phyloP scores from a whole-genome alignment of 2,888 invertebrate genomes.

The Calameuta pallipes region DNA sequence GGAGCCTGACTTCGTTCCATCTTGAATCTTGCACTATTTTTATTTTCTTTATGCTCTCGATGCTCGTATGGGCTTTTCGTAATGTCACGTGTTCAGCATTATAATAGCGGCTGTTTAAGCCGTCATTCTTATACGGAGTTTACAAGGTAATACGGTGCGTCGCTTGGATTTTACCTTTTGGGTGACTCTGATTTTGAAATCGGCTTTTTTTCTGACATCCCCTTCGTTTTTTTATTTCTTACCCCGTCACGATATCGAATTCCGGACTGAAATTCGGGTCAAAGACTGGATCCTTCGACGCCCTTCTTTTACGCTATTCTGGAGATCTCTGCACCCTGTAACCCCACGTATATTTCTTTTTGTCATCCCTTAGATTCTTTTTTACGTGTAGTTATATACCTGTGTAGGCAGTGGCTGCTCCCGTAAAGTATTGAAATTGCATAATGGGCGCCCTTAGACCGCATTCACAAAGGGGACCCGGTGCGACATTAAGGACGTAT shows the following conservation, averaged over 20 bases:
- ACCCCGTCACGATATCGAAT: background rate
- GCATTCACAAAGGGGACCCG: conserved; percentile 20
- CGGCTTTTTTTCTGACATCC: background rate
- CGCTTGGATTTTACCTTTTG: background rate
- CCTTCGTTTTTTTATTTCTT: background rate
- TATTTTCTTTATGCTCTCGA: background rate
- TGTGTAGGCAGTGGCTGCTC: background rate
- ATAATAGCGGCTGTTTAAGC: background rate
- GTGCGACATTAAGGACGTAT: conserved; percentile 52
- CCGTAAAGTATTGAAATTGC: conserved; percentile 4
- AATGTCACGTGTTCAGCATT: background rate
- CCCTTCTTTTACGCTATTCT: background rate
- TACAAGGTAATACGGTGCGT: background rate
- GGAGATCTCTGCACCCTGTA: background rate
- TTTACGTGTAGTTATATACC: background rate
- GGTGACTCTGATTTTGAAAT: background rate
- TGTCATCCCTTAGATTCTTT: background rate
- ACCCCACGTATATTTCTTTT: background rate
- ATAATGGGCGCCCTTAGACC: conserved; percentile 13
- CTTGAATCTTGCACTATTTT: background rate
- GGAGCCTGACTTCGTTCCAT: background rate
- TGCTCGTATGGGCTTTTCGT: background rate
- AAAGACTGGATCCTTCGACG: background rate
- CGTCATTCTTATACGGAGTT: background rate
- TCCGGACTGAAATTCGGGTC: background rate